Base-by-base conservation (phyloP, 1,140 invertebrate genomes). In the Saccostrea cuccullata region DNA sequence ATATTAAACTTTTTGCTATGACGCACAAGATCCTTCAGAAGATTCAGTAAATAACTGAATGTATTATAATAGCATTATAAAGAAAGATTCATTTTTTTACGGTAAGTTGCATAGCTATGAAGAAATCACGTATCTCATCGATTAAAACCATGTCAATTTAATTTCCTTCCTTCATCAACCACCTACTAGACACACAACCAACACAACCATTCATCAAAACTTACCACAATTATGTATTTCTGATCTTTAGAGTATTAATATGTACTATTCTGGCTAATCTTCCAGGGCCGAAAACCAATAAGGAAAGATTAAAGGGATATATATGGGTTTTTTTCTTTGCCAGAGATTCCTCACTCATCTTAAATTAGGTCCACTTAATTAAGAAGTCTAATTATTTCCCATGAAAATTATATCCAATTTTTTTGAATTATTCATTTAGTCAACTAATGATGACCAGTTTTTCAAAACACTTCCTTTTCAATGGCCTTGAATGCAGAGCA, bases 91-190 rank as follows among this genome's bases (percentile, higher is more conserved):
- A n/a, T 64, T 64, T 6, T 20, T 17, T n/a, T 64, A 64, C 58
- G 17, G 15, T 64, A 6, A 47, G 47, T 47, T 9, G 47, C 47
- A 47, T 47, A 17, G n/a, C 17, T 6, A 20, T 6, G 17, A 30
- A 77, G 30, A 77, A 30, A 36, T 77, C 70, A 30, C 70, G 70
- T 77, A 30, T 36, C 70, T 77, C 70, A 77, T 77, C 70, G 23
- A 77, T 77, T 36, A 30, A 12, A 36, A 13, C 26, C 11, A 8
- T 26, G 70, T 36, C 23, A 13, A 13, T 6, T 13, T 11, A 73
- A 73, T 73, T 73, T 73, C 70, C 70, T 77, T 77, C 70, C 70
- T 2, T 11, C 30, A 30, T 36, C 13, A 36, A 11, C 30, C 13
- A 17, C 70, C 6, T 64, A 26, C 8, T 17, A 15, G 26, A 12